Evolutionary conservation across 2,113 vertebrate genomes (phyloP).

Genomic region (Hemicordylus capensis): DNA sequence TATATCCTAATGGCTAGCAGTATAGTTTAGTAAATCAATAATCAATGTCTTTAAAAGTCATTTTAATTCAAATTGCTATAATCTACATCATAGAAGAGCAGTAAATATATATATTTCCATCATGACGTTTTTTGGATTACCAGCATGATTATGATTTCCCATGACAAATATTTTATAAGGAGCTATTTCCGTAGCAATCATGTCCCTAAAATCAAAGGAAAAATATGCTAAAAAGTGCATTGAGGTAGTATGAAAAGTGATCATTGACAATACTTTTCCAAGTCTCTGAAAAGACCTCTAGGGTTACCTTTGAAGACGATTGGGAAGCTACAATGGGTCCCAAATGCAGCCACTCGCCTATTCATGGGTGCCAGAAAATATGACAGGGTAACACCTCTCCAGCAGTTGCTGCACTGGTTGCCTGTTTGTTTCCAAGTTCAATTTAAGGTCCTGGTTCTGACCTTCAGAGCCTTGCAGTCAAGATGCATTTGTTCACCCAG

Average conservation of each 20-base stretch:
- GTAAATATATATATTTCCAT: conserved; percentile 51
- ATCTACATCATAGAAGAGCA: conserved; percentile 49
- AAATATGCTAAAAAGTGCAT: conserved; percentile 33
- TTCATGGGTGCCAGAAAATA: no score
- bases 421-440: no score
- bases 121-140: conserved; percentile 35
- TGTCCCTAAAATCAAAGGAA: conserved; percentile 25
- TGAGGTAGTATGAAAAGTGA: conserved; percentile 12
- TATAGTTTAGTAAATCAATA: conserved; percentile 70
- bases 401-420: no score
- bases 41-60: conserved; percentile 67
- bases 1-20: conserved; percentile 43
- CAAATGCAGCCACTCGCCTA: no score
- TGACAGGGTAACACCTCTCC: no score
- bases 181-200: conserved; percentile 34
- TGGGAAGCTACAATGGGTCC: no score
- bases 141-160: conserved; percentile 12
- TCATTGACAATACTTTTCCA: conserved; percentile 14
- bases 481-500: no score
- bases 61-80: conserved; percentile 65
- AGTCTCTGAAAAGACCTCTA: conserved; percentile 13
- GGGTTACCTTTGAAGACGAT: no score
- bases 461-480: no score
- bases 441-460: no score
- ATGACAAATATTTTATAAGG: not conserved